Conservation (phyloP, 2,797 vertebrate genomes). For the Takifugu rubripes region DNA sequence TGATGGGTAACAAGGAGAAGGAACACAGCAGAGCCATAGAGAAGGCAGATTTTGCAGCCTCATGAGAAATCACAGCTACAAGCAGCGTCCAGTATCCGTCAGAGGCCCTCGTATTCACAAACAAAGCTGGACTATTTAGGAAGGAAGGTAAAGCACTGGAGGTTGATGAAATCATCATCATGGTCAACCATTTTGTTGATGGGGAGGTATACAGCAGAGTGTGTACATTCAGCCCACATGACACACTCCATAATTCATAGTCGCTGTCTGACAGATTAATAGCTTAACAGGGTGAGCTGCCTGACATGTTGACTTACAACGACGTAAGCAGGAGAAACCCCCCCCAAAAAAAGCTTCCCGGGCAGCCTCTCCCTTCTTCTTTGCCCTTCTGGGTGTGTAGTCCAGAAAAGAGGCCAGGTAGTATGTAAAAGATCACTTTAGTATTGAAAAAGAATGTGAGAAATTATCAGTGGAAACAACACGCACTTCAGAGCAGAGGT, state of each 20-base stretch:
- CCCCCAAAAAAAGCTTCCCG: slow-evolving; percentile 10
- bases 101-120: slow-evolving; percentile 49
- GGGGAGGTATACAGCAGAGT: slow-evolving; percentile 63
- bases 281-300: slow-evolving; percentile 36
- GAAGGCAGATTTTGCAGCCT: slow-evolving; percentile 37
- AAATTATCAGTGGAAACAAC: slow-evolving; percentile 39
- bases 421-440: slow-evolving; percentile 9
- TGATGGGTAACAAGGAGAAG: slow-evolving; percentile 51
- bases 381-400: background rate
- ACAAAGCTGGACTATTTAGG: slow-evolving; percentile 43
- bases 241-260: slow-evolving; percentile 57
- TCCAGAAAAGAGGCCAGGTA: slow-evolving; percentile 13
- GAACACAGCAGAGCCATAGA: slow-evolving; percentile 36
- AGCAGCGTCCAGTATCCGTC: slow-evolving; percentile 20
- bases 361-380: slow-evolving; percentile 7
- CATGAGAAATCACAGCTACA: slow-evolving; percentile 50
- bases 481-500: slow-evolving; percentile 35
- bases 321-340: slow-evolving; percentile 38
- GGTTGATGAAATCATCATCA: slow-evolving; percentile 64
- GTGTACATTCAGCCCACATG: slow-evolving; percentile 68
- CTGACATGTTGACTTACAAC: slow-evolving; percentile 55
- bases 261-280: slow-evolving; percentile 52
- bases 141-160: slow-evolving; percentile 19
- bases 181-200: slow-evolving; percentile 60
- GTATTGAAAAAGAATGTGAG: slow-evolving; percentile 28